Evolutionary conservation across 2,888 invertebrate genomes (phyloP), one percentile per base, ranked within the genome.

Genomic region (Metacarcinus magister): DNA sequence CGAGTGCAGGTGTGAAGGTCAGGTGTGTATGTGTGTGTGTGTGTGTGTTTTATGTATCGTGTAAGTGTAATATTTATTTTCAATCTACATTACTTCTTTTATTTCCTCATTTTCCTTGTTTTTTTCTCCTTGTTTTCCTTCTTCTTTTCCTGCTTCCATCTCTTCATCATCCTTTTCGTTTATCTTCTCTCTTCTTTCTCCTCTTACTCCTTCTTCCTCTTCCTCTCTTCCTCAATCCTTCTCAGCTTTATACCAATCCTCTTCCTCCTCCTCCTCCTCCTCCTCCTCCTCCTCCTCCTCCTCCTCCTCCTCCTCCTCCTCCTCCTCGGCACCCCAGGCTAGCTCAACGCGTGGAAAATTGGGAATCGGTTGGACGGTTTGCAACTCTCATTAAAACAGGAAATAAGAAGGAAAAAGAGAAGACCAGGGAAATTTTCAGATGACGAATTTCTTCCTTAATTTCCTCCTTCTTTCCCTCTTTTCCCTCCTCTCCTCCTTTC

Each of bases 381-480:
- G 95, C 95, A 92, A 94, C 95, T 93, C 95, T 94, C 95, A 96
- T 96, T 96, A 96, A 96, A 96, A 94, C 92, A 92, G 94, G 95
- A 96, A 96, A 96, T 96, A 94, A 96, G 95, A 96, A 92, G 95
- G 91, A 91, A 67, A 54, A 28, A 82, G 94, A 75, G 91, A 87
- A 87, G 93, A 67, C 39, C n/a, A 19, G 87, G 44, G 91, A 91
- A 91, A 54, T 32, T 60, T 28, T 60, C 54, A n/a, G 90, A 60
- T 90, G 32, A 39, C 90, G 94, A 94, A 43, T 39, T 28, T 94
- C 75, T 82, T 39, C 44, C 43, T 39, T 28, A 39, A 39, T 44
- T 82, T 43, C 48, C 54, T 94, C 75, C 23, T 44, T 23, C 13
- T 23, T 39, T 28, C 39, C 8, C 39, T 39, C 8, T 23, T 0